Evolutionary conservation across 2,113 vertebrate genomes (phyloP).

Genomic region (Climacteris rufus): DNA sequence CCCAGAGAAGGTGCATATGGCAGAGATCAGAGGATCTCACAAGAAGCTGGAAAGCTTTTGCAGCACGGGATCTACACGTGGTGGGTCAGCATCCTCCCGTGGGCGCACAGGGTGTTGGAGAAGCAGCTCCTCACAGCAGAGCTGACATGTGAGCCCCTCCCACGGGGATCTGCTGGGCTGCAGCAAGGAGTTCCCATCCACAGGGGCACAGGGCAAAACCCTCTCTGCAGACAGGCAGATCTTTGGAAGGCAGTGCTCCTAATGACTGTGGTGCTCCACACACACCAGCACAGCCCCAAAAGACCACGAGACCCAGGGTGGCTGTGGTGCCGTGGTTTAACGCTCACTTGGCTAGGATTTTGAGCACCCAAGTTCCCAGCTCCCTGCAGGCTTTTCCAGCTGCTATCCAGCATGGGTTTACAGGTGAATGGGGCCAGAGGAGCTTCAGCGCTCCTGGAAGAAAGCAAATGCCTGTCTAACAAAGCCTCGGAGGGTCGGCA

Average conservation of each 20-base stretch:
- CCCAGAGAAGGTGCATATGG: neutral
- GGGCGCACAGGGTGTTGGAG: rapidly evolving
- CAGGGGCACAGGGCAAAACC: rapidly evolving
- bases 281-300: neutral
- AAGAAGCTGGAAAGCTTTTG: neutral
- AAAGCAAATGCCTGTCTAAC: conserved; percentile 57
- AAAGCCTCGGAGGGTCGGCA: neutral
- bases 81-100: neutral
- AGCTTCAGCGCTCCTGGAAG: conserved; percentile 52
- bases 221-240: rapidly evolving
- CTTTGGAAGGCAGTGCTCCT: neutral
- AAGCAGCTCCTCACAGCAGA: neutral
- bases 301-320: neutral
- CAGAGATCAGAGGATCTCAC: neutral
- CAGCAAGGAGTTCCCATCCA: neutral
- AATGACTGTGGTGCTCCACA: neutral
- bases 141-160: rapidly evolving
- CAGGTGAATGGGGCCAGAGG: neutral
- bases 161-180: neutral
- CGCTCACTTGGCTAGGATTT: neutral
- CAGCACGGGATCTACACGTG: rapidly evolving
- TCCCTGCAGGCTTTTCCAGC: neutral
- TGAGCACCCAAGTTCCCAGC: neutral
- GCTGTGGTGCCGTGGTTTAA: neutral
- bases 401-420: neutral